These are phyloP conservation scores for Platalea minor DNA, from an alignment of 2,797 vertebrate genomes.

Conservation along the genomic window DNA sequence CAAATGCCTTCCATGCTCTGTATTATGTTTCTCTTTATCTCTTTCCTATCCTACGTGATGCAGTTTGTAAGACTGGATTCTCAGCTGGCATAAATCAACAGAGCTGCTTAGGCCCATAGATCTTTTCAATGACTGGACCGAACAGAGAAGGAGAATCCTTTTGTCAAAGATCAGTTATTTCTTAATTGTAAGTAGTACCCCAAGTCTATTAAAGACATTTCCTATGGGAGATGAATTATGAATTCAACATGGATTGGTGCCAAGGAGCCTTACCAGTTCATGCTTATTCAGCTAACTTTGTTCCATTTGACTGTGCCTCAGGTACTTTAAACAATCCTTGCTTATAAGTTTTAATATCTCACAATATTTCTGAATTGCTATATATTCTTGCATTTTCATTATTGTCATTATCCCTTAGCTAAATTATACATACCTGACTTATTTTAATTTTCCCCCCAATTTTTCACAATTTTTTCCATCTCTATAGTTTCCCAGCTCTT, in stretches of 20 bases:
- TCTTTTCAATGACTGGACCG: background rate
- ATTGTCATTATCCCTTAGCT: background rate
- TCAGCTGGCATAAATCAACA: background rate
- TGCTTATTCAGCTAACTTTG: background rate
- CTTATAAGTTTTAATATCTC: background rate
- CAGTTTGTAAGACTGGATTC: background rate
- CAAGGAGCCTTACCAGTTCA: background rate
- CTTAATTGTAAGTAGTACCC: background rate
- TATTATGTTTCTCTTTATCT: background rate
- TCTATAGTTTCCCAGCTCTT: background rate
- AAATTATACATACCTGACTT: background rate
- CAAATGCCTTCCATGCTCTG: background rate
- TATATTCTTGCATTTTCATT: background rate
- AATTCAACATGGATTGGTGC: background rate
- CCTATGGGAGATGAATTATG: background rate
- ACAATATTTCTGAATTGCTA: background rate
- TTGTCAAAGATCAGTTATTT: slow-evolving; percentile 2
- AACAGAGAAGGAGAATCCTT: background rate
- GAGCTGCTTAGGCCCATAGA: background rate
- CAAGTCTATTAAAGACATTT: background rate
- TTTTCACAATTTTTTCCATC: background rate
- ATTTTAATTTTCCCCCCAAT: background rate
- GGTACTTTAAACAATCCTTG: background rate
- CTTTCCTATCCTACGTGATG: background rate
- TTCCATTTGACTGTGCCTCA: background rate